Percentiles rank a stretch among this genome's conserved stretches.
Conservation (phyloP, 2,888 invertebrate genomes). For the Glyphotaelius pellucidus region DNA sequence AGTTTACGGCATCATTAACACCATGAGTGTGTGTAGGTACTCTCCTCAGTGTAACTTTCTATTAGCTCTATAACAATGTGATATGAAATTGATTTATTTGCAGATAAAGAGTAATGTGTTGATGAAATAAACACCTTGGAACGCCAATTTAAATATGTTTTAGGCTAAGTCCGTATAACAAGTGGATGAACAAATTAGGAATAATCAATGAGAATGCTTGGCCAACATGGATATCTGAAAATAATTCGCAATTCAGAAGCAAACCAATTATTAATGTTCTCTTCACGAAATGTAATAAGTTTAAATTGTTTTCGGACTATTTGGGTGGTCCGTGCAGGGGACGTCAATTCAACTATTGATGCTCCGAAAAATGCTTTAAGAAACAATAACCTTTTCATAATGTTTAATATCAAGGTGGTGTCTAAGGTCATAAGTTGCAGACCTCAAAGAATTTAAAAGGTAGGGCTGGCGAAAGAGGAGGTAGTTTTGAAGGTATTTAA, state of each 20-base stretch:
- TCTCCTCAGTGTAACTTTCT: not conserved
- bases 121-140: not conserved
- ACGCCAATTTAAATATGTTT: not conserved
- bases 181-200: not conserved
- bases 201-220: not conserved
- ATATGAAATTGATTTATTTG: not conserved
- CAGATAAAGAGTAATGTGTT: constrained; percentile 4
- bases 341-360: constrained; percentile 10
- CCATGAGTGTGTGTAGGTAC: not conserved
- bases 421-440: not conserved
- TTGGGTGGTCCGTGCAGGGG: constrained; percentile 51
- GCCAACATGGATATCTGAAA: constrained; percentile 35
- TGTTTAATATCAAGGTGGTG: not conserved
- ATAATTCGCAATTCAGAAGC: constrained; percentile 38
- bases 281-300: constrained; percentile 52
- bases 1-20: not conserved
- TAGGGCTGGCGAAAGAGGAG: not conserved
- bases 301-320: constrained; percentile 48
- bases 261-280: constrained; percentile 43
- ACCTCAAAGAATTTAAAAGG: not conserved
- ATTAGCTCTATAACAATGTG: not conserved
- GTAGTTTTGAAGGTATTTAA: not conserved
- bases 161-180: not conserved
- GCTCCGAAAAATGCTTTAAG: not conserved
- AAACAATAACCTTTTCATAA: no score